phyloP scores from a whole-genome alignment of 2,888 invertebrate genomes.

The Leucoptera coffeella region DNA sequence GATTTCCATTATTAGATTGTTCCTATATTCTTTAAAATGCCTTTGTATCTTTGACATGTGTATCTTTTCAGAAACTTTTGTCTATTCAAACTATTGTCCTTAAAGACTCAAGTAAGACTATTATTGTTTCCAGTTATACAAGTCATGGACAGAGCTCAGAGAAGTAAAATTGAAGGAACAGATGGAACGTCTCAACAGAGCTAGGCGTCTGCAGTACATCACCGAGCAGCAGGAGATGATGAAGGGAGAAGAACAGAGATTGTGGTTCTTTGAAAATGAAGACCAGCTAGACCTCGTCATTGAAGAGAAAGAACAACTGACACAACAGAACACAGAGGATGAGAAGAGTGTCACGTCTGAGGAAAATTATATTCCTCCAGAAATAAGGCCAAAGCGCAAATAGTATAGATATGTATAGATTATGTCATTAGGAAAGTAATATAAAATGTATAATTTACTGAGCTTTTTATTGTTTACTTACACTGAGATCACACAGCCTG shows the following conservation, averaged over 20 bases:
- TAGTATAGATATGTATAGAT: neutral
- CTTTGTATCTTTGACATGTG: no score
- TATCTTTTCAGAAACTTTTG: no score
- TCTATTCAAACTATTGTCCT: no score
- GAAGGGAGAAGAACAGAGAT: constrained; percentile 51
- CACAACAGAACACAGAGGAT: constrained; percentile 13
- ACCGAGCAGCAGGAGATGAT: constrained; percentile 50
- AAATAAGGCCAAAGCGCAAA: constrained; percentile 41
- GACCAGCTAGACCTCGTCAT: constrained; percentile 68
- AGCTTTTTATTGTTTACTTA: no score
- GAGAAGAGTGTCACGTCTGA: constrained; percentile 44
- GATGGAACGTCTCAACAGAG: constrained; percentile 51
- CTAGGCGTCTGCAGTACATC: constrained; percentile 33
- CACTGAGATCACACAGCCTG: no score
- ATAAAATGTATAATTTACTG: neutral
- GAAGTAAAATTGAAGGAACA: constrained; percentile 55
- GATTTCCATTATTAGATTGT: neutral
- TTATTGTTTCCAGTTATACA: constrained; percentile 36
- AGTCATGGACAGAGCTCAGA: constrained; percentile 54
- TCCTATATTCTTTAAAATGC: no score
- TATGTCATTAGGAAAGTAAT: neutral
- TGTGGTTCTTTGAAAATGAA: constrained; percentile 80
- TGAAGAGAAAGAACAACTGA: constrained; percentile 47
- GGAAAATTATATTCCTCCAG: constrained; percentile 67
- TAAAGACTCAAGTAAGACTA: no score